Evolutionary conservation across 2,888 invertebrate species (phyloP), one percentile per base, ranked within the genome.

Genomic region (Ashinkailepas kermadecensis): DNA sequence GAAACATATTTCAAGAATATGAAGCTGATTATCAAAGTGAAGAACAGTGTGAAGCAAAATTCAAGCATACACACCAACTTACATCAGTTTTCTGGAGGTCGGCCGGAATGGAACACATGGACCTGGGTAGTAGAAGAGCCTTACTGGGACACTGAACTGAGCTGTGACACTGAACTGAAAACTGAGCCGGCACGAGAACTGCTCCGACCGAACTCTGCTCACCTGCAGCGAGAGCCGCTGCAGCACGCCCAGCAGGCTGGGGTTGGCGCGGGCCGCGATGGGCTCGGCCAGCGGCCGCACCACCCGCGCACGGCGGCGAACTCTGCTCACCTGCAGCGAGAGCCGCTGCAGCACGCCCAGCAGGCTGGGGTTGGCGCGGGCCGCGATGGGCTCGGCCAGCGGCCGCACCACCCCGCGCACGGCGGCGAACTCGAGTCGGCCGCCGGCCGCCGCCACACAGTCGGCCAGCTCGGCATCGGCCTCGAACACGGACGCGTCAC

Each of bases 261-360:
- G 91, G 86, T 93, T 92, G 87, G 93, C 92, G 85, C 91, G 90
- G 87, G 94, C 94, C 59, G 12, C 15, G 59, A 11, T 58, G 58
- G 9, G 10, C 13, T 13, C 13, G 58, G 94, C 93, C 13, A 58
- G 9, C 58, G 9, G 58, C 13, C 58, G 9, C 10, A 9, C 58
- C 10, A 11, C 21, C 65, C 11, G n/a, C 65, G 65, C 18, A 8
- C 13, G 8, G 8, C 65, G 8, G 65, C 92, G n/a, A 8, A 65
- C 13, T 65, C 11, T 65, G 15, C 65, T 67, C 21, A 67, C 65
- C 23, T n/a, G 59, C 79, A 57, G 74, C 8, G 92, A 92, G 81
- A 95, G 89, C 85, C 93, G 91, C 86, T 95, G 94, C 78, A 95
- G 89, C 12, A 95, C 95, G 74, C 95, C 95, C 54, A 91, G 91